Base-by-base conservation (phyloP, 1,140 invertebrate genomes). In the Araneus ventricosus region DNA sequence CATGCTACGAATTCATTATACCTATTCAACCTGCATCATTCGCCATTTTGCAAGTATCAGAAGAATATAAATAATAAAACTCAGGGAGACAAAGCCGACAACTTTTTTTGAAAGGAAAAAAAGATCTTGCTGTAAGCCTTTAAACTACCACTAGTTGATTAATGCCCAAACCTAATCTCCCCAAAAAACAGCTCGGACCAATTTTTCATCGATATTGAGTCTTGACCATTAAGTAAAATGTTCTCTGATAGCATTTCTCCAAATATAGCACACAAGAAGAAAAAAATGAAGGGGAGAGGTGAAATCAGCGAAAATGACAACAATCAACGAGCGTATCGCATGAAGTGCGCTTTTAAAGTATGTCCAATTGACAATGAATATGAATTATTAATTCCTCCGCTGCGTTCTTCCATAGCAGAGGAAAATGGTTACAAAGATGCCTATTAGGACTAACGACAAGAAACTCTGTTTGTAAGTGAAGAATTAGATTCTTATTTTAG, bases 401-500 rank as follows among this genome's bases (percentile, higher is more conserved):
- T 6, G 34, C 27, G 30, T 61, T 87, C 85, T 70, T 88, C 87
- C 63, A 88, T 88, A 88, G 39, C 24, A 3, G 24, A 75, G 39
- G 52, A 88, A 34, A 75, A 67, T 70, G 67, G 57, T 30, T 3
- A 61, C 37, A 45, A 27, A 57, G 87, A 88, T 88, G 24, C 61
- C 45, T 88, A 88, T 75, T 39, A 88, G 67, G n/a, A n/a, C 37
- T 75, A 88, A 88, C 84, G 84, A 86, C 39, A 75, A 88, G 63
- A 88, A 88, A 88, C 87, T 88, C 37, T 63, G 75, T 88, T 52
- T 39, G 61, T 63, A 88, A 88, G 87, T 88, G 87, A 75, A 88
- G 87, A 88, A 88, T 52, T 86, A 86, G 84, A 86, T 86, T 86
- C 37, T 86, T 86, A 34, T 61, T 88, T 87, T 39, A 88, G 61